Evolutionary conservation across 2,888 invertebrate genomes (phyloP).

Genomic region (Drosophila eohydei): DNA sequence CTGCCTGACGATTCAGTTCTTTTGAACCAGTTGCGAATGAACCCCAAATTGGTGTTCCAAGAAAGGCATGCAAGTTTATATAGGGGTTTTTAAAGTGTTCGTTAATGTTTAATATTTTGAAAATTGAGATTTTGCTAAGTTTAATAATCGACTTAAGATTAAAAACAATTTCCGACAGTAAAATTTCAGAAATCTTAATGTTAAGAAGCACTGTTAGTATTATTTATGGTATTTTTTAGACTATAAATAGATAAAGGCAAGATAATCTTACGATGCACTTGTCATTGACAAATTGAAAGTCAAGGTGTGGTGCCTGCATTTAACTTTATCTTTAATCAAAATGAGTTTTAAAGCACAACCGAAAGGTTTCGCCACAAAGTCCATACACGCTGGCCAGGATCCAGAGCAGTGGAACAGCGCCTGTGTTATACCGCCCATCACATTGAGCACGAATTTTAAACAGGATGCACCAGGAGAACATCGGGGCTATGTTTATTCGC

Average conservation of each 20-base stretch:
- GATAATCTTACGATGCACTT: neutral
- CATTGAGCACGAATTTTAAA: slow-evolving; percentile 95
- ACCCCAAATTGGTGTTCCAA: neutral
- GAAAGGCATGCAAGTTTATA: neutral
- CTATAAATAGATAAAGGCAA: neutral
- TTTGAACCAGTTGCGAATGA: slow-evolving; percentile 1
- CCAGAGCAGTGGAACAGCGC: slow-evolving; percentile 95
- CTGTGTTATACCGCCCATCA: slow-evolving; percentile 95
- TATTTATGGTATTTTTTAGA: neutral
- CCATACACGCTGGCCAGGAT: slow-evolving; percentile 96
- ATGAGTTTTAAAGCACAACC: slow-evolving; percentile 86
- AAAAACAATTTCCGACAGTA: neutral
- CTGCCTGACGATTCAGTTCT: slow-evolving; percentile 13
- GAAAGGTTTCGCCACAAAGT: slow-evolving; percentile 93
- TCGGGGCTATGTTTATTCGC: slow-evolving; percentile 94
- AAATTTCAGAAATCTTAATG: neutral
- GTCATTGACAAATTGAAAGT: neutral
- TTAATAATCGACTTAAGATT: neutral
- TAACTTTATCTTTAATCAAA: neutral
- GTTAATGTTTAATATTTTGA: neutral
- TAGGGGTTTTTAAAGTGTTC: neutral
- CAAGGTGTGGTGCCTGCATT: neutral
- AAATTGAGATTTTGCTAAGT: neutral
- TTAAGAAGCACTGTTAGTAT: neutral
- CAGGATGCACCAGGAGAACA: slow-evolving; percentile 95